Conservation (phyloP, 2,113 vertebrate genomes). For the Megaceryle torquata region DNA sequence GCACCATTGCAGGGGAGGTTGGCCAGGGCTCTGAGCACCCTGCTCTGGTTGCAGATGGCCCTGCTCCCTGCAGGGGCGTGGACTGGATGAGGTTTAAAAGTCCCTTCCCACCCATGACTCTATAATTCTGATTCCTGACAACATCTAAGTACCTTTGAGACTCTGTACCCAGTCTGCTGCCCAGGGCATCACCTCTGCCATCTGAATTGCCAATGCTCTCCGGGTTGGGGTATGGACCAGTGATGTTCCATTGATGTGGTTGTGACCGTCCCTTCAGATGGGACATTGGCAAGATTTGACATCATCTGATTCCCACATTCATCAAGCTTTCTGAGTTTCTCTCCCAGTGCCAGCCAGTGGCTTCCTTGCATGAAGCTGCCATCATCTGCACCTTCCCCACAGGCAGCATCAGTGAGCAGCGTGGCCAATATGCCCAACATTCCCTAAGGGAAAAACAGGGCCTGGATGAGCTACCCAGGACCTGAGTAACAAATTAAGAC, state of each 20-base stretch:
- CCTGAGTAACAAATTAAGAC: neutral
- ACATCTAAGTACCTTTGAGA: too few species aligned
- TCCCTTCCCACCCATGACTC: too few species aligned
- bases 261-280: neutral
- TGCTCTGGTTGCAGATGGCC: too few species aligned
- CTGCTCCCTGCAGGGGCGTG: too few species aligned
- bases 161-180: neutral
- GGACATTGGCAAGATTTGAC: neutral
- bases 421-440: rapidly evolving
- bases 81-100: too few species aligned
- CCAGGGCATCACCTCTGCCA: too few species aligned
- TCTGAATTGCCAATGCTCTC: neutral
- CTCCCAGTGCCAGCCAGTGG: rapidly evolving
- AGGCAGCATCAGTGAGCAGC: rapidly evolving
- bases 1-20: too few species aligned
- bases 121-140: too few species aligned
- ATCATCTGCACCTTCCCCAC: rapidly evolving
- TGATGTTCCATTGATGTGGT: rapidly evolving
- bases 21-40: too few species aligned
- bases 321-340: too few species aligned
- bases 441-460: neutral
- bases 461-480: neutral
- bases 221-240: neutral
- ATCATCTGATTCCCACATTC: neutral
- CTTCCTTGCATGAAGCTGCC: rapidly evolving